A percentile compares a stretch with the other conserved stretches of the same genome.
Conservation (phyloP, 2,888 invertebrate species). For the Mellilla xanthometata region DNA sequence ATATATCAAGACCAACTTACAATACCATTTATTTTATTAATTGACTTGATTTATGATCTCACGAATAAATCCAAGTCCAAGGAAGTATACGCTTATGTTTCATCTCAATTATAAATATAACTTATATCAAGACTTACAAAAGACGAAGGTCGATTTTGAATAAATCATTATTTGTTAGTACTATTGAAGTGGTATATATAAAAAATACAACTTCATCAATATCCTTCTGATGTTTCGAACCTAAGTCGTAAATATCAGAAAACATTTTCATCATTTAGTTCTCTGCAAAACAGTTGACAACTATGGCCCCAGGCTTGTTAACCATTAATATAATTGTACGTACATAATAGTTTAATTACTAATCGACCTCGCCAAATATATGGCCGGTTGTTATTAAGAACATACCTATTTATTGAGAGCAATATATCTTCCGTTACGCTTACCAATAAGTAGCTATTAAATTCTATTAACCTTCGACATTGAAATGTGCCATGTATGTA, state of each 20-base stretch:
- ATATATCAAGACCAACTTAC: no score
- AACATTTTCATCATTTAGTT: no score
- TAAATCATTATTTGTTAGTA: conserved; percentile 17
- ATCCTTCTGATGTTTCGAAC: conserved; percentile 14
- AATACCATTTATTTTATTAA: conserved; percentile 6
- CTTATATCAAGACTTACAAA: conserved; percentile 1
- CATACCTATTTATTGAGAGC: conserved; percentile 32
- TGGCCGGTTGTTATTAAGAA: conserved; percentile 34
- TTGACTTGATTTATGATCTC: conserved; percentile 9
- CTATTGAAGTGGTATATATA: conserved; percentile 5
- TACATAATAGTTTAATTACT: conserved; percentile 50
- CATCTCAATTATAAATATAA: conserved; percentile 9
- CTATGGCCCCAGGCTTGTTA: conserved; percentile 28
- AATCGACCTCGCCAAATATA: conserved; percentile 44
- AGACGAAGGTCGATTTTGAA: conserved; percentile 21
- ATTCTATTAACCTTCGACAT: conserved; percentile 41
- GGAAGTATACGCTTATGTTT: conserved; percentile 5
- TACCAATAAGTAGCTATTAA: conserved; percentile 35
- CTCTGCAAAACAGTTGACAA: conserved; percentile 14
- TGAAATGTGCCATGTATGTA: conserved; percentile 15
- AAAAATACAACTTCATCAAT: conserved; percentile 37
- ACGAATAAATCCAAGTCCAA: conserved; percentile 1
- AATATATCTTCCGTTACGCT: conserved; percentile 45
- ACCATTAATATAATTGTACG: conserved; percentile 38
- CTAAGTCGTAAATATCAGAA: no score